Conservation (phyloP, 2,797 vertebrate species). For the Cossypha caffra region DNA sequence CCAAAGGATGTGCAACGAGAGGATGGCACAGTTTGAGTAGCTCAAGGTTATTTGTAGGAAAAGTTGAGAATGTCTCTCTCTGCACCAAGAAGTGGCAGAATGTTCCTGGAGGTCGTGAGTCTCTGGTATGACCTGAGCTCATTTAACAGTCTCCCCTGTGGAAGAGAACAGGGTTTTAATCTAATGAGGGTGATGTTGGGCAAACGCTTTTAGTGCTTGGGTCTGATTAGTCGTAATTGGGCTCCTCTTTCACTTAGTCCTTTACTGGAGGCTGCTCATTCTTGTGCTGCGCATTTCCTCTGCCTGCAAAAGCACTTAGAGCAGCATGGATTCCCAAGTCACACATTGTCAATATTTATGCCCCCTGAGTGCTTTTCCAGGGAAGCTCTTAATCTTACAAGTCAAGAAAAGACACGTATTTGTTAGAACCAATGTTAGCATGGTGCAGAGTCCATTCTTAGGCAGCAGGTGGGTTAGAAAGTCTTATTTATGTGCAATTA, state of each 20-base stretch:
- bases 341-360: neutral
- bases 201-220: neutral
- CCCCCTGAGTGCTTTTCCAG: neutral
- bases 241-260: neutral
- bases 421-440: neutral
- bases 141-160: neutral
- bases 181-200: neutral
- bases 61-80: neutral
- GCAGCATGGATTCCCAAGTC: neutral
- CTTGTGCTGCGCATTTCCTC: neutral
- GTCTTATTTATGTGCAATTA: neutral
- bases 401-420: neutral
- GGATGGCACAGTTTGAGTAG: neutral
- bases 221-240: neutral
- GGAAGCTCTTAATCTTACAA: neutral
- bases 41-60: neutral
- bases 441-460: neutral
- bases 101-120: neutral
- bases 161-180: neutral
- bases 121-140: neutral
- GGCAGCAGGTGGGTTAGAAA: neutral
- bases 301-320: conserved; percentile 42
- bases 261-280: neutral
- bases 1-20: neutral
- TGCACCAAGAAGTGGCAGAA: neutral